Evolutionary conservation across 2,888 invertebrate genomes (phyloP), one percentile per base, ranked within the genome.

Genomic region (Reticulitermes lucifugus): DNA sequence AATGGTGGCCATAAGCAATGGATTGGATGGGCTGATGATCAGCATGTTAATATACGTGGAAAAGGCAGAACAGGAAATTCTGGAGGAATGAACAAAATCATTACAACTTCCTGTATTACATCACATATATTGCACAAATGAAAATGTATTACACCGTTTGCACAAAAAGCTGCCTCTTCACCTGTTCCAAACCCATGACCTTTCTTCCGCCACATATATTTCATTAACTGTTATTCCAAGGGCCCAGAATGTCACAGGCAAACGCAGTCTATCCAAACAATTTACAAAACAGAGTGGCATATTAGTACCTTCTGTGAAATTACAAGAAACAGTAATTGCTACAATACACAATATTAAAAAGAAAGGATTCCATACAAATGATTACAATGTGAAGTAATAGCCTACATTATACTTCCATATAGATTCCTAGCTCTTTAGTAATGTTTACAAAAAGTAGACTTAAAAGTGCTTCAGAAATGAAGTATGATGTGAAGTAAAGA

Each of bases 151-250:
- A 75, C 73, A 80, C 81, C 71, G 51, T 82, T 86, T 80, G 75
- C 84, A 80, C 84, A 84, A 73, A 85, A 79, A 86, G 86, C 86
- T 86, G 86, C 86, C 86, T 86, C 86, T 86, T 86, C 83, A 84
- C 86, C 84, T 86, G 85, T 86, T 84, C 86, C 82, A 84, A 85
- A 80, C 25, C 55, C 65, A 65, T 6, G n/a, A 65, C 35, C 43
- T 60, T 81, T 65, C 43, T 60, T 29, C 29, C 12, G n/a, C 18
- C 51, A 51, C 9, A 25, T 14, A 59, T 43, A 65, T 70, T 81
- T 46, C 25, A 65, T 43, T 10, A 70, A 79, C 79, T 51, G 55
- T 51, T 79, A 51, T 46, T 46, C 25, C n/a, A 81, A 65, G 55
- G 43, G 81, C 70, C 81, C 81, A 65, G 43, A 81, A 81, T 59